A percentile compares a stretch with the other conserved stretches of the same genome.
Evolutionary conservation across 2,113 vertebrate species (phyloP).

Genomic region (Aleadryas rufinucha): DNA sequence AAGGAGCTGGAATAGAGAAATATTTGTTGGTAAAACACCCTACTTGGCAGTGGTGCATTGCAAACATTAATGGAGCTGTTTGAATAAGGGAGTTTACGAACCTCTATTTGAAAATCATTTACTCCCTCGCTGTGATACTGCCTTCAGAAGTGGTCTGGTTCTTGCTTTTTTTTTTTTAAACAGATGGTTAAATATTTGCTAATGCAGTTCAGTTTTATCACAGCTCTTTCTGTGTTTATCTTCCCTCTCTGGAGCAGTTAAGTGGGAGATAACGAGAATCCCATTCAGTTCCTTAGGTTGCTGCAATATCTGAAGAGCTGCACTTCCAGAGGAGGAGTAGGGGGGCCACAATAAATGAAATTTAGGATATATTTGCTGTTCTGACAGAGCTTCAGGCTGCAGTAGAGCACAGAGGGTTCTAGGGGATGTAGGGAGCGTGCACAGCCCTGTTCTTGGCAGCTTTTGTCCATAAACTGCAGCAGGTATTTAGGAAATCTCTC

Average conservation of each 20-base stretch:
- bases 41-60: constrained; percentile 50
- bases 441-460: background rate
- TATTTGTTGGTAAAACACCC: constrained; percentile 48
- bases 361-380: background rate
- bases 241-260: constrained; percentile 63
- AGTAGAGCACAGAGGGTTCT: background rate
- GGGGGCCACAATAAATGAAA: background rate
- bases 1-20: constrained; percentile 40
- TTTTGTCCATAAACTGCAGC: background rate
- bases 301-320: constrained; percentile 57
- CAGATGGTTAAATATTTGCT: constrained; percentile 77
- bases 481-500: background rate
- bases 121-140: constrained; percentile 45
- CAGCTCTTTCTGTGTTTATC: constrained; percentile 71
- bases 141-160: constrained; percentile 60
- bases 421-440: background rate
- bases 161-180: constrained; percentile 26
- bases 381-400: background rate
- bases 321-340: constrained; percentile 27
- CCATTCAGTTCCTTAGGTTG: constrained; percentile 54
- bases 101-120: constrained; percentile 47
- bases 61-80: constrained; percentile 52
- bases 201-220: constrained; percentile 68
- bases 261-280: constrained; percentile 70
- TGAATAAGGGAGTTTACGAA: constrained; percentile 47